A percentile compares a stretch with the other conserved stretches of the same genome.
Evolutionary conservation across 2,113 vertebrate genomes (phyloP).

Genomic region (Otus sunia): DNA sequence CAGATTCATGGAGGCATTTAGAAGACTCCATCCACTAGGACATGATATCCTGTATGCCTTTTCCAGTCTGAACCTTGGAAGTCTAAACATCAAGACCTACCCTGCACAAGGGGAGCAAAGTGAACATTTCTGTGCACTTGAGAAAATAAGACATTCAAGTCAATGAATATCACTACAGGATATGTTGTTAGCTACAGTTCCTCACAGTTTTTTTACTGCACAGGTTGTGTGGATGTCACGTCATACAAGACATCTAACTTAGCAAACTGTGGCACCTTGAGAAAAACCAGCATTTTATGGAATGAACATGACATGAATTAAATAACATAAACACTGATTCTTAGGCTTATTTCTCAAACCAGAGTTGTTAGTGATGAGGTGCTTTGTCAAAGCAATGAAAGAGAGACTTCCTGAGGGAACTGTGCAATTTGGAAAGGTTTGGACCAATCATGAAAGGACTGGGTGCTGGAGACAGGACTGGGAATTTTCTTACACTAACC

Average conservation of each 20-base stretch:
- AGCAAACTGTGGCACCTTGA: neutral
- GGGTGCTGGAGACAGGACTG: neutral
- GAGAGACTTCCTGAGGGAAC: neutral
- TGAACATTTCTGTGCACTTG: neutral
- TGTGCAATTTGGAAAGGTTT: neutral
- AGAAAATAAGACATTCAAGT: neutral
- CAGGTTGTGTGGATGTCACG: neutral
- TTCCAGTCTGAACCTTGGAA: neutral
- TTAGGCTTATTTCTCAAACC: neutral
- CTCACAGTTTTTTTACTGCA: neutral
- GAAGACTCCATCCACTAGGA: neutral
- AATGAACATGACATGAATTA: neutral
- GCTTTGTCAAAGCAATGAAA: neutral
- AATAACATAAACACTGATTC: neutral
- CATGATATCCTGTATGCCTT: fast-evolving
- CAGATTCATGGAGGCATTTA: neutral
- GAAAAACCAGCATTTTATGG: neutral
- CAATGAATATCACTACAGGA: neutral
- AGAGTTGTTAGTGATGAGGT: neutral
- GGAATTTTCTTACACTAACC: neutral
- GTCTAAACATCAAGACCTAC: neutral
- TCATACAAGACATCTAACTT: neutral
- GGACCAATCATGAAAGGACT: neutral
- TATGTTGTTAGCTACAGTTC: neutral
- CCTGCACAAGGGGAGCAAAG: neutral